Conservation (phyloP, 2,888 invertebrate genomes). For the Acrocyrtus sp. region DNA sequence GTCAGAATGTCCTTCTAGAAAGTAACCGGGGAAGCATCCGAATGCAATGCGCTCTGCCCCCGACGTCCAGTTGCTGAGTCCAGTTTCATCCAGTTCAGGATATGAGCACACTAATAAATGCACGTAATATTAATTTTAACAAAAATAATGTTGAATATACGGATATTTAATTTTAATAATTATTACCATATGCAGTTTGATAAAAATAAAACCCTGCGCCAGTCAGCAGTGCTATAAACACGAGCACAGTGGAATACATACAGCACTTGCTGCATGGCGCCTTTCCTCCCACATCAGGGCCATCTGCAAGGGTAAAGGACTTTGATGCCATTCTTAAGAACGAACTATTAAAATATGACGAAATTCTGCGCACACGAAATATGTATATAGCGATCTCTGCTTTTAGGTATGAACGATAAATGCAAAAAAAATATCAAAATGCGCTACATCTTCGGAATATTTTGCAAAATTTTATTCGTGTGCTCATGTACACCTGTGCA, state of each 20-base stretch:
- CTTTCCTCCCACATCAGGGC: constrained; percentile 37
- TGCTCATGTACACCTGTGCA: no score
- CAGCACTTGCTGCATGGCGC: constrained; percentile 44
- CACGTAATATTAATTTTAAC: not conserved
- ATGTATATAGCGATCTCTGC: no score
- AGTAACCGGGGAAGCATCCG: constrained; percentile 60
- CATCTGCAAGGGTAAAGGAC: constrained; percentile 54
- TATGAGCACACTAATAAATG: constrained; percentile 42
- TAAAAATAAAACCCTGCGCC: constrained; percentile 56
- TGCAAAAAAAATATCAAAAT: no score
- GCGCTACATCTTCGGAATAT: no score
- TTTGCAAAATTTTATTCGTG: no score
- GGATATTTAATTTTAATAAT: not conserved
- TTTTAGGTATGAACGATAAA: no score
- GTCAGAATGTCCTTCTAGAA: constrained; percentile 49
- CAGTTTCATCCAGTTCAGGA: constrained; percentile 59
- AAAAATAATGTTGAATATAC: not conserved
- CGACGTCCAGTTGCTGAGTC: constrained; percentile 54
- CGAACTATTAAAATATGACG: no score
- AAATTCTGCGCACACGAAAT: no score
- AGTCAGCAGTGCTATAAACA: constrained; percentile 39
- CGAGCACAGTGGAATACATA: constrained; percentile 34
- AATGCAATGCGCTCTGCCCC: constrained; percentile 48
- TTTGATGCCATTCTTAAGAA: constrained; percentile 59
- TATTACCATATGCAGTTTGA: constrained; percentile 32